Evolutionary conservation across 2,888 invertebrate species (phyloP).

Genomic region (Micoletzkya japonica): DNA sequence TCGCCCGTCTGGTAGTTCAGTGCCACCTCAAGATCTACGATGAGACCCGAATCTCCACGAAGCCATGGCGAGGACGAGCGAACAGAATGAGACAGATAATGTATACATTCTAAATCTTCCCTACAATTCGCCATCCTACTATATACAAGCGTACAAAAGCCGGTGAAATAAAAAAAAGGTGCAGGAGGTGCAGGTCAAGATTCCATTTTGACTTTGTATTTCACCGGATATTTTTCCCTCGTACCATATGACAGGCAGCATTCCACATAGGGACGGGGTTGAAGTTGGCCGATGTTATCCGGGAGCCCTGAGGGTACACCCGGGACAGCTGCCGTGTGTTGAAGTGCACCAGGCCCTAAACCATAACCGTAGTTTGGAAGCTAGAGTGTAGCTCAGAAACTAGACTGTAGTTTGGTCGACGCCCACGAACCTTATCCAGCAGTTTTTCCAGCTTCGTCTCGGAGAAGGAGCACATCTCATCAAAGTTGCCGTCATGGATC

Average conservation of each 20-base stretch:
- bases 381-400: neutral
- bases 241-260: slow-evolving; percentile 88
- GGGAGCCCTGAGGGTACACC: slow-evolving; percentile 85
- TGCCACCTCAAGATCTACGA: slow-evolving; percentile 70
- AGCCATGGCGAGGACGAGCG: too few species aligned
- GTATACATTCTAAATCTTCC: too few species aligned
- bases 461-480: slow-evolving; percentile 94
- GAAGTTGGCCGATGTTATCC: slow-evolving; percentile 95
- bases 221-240: too few species aligned
- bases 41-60: too few species aligned
- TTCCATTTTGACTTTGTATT: too few species aligned
- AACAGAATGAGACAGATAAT: too few species aligned
- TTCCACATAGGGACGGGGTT: slow-evolving; percentile 94
- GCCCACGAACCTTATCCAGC: slow-evolving; percentile 69
- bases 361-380: neutral
- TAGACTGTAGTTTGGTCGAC: neutral
- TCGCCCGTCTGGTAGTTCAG: slow-evolving; percentile 94
- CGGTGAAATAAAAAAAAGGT: too few species aligned
- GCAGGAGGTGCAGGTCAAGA: too few species aligned
- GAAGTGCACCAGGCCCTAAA: slow-evolving; percentile 47
- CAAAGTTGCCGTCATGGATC: slow-evolving; percentile 68
- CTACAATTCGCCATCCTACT: too few species aligned
- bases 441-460: slow-evolving; percentile 92
- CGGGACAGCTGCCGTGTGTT: slow-evolving; percentile 79
- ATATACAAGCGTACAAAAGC: too few species aligned